Base-by-base conservation (phyloP, 1,140 invertebrate genomes). In the Triops longicaudatus region DNA sequence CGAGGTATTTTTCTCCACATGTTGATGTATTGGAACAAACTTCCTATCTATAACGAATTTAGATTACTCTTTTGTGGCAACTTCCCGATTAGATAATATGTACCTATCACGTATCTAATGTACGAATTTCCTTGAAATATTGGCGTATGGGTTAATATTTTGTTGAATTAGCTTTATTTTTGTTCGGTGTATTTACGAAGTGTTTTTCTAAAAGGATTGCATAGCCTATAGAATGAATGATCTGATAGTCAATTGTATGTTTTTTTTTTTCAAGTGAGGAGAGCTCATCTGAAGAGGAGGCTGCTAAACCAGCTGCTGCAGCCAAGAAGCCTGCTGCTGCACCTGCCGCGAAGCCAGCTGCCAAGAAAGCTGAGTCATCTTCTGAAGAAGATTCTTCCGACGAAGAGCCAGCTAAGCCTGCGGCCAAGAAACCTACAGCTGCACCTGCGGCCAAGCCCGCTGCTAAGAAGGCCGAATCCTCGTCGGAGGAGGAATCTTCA, bases 261-360 rank as follows among this genome's bases (percentile, higher is more conserved):
- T 63, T 63, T 10, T 63, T 22, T 6, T 63, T 63, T 22, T n/a
- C 14, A 63, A 63, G 50, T 22, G 50, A 63, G 50, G 50, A 76
- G 2, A 80, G 79, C 26, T 80, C 31, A 37, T 37, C 79, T 5
- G 79, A 80, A 26, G 79, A 80, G n/a, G 17, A 31, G 75, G 73
- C 26, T 42, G 31, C 31, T 6, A 72, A 77, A 72, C 22, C n/a
- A n/a, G n/a, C n/a, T n/a, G n/a, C 63, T 14, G 50, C 31, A 44
- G 43, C 78, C 27, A 37, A 37, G 31, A 37, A 37, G 27, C 73
- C 22, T 27, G 28, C 73, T 27, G 17, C 17, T 44, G 74, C 43
- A 17, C 11, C 27, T 4, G 74, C 78, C 41, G 44, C 77, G 37
- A 78, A 79, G 26, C 74, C 78, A 11, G 63, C 44, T 43, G 28